Conservation (phyloP, 2,797 vertebrate species). For the Bradypodion ventrale region DNA sequence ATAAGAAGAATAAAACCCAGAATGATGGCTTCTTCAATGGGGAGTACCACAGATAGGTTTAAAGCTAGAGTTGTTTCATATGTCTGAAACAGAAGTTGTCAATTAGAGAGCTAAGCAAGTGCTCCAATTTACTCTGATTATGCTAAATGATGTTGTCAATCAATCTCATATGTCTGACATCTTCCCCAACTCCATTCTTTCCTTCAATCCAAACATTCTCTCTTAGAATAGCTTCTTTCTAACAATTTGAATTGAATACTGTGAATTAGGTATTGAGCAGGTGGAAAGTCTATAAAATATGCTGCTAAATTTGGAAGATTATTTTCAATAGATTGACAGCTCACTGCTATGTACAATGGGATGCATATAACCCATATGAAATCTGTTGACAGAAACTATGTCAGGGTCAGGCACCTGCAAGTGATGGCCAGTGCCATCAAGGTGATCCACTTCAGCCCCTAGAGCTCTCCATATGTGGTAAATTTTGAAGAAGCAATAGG, state of each 20-base stretch:
- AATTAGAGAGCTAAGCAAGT: conserved; percentile 12
- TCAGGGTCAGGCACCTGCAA: background rate
- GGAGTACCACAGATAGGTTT: background rate
- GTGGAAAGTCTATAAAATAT: background rate
- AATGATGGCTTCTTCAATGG: background rate
- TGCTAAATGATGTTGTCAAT: conserved; percentile 7
- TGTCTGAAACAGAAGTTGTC: conserved; percentile 22
- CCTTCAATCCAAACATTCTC: conserved; percentile 21
- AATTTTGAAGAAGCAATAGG: background rate
- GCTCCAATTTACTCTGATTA: background rate
- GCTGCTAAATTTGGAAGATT: background rate
- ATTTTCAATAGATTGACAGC: background rate
- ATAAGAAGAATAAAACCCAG: background rate
- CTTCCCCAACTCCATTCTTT: conserved; percentile 3
- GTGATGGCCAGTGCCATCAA: background rate
- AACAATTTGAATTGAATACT: background rate
- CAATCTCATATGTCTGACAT: background rate
- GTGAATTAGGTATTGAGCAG: background rate
- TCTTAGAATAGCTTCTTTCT: conserved; percentile 32
- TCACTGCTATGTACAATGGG: background rate
- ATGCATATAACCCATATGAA: background rate
- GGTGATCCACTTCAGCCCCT: background rate
- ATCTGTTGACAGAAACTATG: background rate
- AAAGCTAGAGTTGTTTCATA: conserved; percentile 12
- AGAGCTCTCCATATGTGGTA: background rate